Conservation (phyloP, 2,797 vertebrate genomes). For the Hemibagrus guttatus region DNA sequence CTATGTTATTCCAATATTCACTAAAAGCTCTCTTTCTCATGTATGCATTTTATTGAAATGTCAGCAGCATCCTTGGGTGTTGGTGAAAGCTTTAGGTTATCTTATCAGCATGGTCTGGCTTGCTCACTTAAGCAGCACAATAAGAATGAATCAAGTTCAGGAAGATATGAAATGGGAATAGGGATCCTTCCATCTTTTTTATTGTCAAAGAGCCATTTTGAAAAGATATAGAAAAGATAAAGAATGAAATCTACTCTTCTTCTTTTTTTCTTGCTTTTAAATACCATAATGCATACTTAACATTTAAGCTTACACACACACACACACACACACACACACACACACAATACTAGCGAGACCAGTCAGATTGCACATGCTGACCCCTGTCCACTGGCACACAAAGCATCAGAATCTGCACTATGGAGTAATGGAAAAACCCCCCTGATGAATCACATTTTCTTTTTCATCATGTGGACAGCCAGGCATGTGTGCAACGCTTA, state of each 20-base stretch:
- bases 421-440: no score
- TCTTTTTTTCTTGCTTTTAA: not conserved
- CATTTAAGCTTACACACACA: not conserved
- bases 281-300: not conserved
- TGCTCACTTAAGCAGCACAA: not conserved
- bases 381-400: no score
- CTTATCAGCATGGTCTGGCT: not conserved
- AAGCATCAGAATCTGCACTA: no score
- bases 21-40: not conserved
- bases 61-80: not conserved
- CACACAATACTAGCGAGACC: no score
- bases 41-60: not conserved
- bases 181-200: not conserved
- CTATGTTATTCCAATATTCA: not conserved
- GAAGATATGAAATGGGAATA: not conserved
- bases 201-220: not conserved
- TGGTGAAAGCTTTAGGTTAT: constrained; percentile 17
- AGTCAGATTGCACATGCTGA: no score
- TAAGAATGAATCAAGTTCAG: not conserved
- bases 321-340: no score
- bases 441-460: no score
- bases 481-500: no score
- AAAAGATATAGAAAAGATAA: not conserved
- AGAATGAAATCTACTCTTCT: not conserved
- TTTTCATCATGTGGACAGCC: no score